These are phyloP conservation scores for Rhodophaea formosa DNA, from an alignment of 2,888 invertebrate genomes.

Conservation along the genomic window DNA sequence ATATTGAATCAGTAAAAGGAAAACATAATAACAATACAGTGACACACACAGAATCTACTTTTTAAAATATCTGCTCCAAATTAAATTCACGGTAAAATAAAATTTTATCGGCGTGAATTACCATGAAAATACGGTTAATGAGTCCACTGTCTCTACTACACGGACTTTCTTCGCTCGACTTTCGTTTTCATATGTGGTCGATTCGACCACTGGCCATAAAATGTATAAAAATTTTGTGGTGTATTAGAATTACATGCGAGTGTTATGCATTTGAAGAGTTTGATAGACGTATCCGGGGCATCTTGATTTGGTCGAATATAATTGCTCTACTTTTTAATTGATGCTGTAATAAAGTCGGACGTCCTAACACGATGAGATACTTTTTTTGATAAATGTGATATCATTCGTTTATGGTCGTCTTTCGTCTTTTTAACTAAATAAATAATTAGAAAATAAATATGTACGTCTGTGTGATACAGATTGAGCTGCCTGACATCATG, in stretches of 20 bases:
- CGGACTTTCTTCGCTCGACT: slow-evolving; percentile 50
- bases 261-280: not conserved
- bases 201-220: slow-evolving; percentile 32
- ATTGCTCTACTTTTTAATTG: not conserved
- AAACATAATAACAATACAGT: no score
- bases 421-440: no score
- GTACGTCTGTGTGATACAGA: no score
- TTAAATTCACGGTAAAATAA: slow-evolving; percentile 18
- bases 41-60: not conserved
- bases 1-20: no score
- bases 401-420: no score
- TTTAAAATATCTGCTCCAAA: slow-evolving; percentile 23
- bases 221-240: not conserved
- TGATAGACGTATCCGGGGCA: not conserved
- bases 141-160: slow-evolving; percentile 39
- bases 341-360: not conserved
- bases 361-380: no score
- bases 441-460: no score
- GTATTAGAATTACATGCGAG: not conserved
- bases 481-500: no score
- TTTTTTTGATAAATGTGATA: no score
- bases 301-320: not conserved
- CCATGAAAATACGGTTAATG: slow-evolving; percentile 47
- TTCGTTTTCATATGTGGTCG: slow-evolving; percentile 56
- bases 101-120: slow-evolving; percentile 33